phyloP scores from a whole-genome alignment of 2,888 invertebrate species.

The Volucella zonaria region DNA sequence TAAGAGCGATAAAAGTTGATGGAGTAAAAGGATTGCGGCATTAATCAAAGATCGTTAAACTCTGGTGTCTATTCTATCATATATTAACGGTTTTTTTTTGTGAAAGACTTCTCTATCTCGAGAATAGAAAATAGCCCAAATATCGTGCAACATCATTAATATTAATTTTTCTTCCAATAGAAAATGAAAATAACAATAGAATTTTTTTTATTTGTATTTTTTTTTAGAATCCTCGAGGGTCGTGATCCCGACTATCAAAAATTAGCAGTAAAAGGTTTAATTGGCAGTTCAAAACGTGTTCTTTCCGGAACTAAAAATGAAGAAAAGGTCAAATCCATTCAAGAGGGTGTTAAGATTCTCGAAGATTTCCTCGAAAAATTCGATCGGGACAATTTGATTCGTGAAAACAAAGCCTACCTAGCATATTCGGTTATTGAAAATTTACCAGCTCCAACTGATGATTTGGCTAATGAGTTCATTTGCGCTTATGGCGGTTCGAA shows the following conservation, averaged over 20 bases:
- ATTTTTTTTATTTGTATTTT: constrained; percentile 43
- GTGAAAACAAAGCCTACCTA: constrained; percentile 88
- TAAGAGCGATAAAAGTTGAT: too few relatives aligned
- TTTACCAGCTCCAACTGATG: constrained; percentile 84
- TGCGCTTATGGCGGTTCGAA: constrained; percentile 87
- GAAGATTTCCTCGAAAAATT: constrained; percentile 90
- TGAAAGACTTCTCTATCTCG: too few relatives aligned
- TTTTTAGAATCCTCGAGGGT: constrained; percentile 85
- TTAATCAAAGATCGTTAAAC: too few relatives aligned
- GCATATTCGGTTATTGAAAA: constrained; percentile 85
- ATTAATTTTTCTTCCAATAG: not conserved
- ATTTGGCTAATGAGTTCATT: constrained; percentile 84
- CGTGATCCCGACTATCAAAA: constrained; percentile 91
- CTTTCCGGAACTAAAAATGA: constrained; percentile 90
- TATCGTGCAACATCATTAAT: not conserved
- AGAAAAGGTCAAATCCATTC: constrained; percentile 89
- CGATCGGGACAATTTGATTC: constrained; percentile 86
- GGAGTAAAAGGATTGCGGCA: too few relatives aligned
- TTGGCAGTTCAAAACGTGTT: constrained; percentile 88
- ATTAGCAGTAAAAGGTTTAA: constrained; percentile 87
- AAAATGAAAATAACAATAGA: not conserved
- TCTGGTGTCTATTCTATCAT: too few relatives aligned
- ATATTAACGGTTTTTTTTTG: too few relatives aligned
- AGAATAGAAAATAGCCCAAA: too few relatives aligned
- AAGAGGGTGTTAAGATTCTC: constrained; percentile 87